A percentile compares a stretch with the other conserved stretches of the same genome.
phyloP scores from a whole-genome alignment of 2,113 vertebrate genomes.

The Vulpes vulpes region DNA sequence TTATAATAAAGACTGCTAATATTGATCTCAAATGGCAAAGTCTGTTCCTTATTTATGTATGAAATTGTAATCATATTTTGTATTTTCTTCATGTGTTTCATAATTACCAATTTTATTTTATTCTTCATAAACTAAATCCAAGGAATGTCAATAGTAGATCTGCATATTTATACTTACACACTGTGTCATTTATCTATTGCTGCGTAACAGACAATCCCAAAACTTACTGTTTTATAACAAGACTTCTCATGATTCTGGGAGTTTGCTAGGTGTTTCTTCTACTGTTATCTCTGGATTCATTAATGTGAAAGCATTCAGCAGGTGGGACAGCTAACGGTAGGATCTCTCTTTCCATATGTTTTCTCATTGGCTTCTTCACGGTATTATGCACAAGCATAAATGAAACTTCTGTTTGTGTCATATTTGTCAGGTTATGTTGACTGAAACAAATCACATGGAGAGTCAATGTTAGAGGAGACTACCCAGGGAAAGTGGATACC shows the following conservation, averaged over 20 bases:
- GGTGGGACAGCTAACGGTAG: background rate
- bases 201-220: background rate
- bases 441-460: background rate
- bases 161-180: background rate
- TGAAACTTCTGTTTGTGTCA: background rate
- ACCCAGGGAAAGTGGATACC: background rate
- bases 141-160: background rate
- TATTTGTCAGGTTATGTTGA: background rate
- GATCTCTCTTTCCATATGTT: background rate
- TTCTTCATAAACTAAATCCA: constrained; percentile 40
- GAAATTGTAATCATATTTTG: background rate
- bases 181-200: background rate
- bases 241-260: background rate
- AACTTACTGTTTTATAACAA: background rate
- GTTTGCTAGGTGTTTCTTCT: background rate
- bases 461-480: background rate
- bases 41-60: background rate
- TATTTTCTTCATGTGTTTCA: constrained; percentile 1
- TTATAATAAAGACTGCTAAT: background rate
- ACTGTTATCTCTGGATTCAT: background rate
- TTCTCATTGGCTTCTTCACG: background rate
- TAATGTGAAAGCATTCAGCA: background rate
- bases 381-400: background rate
- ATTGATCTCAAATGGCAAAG: background rate
- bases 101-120: constrained; percentile 7